Evolutionary conservation across 2,797 vertebrate genomes (phyloP).

Genomic region (Novumbra hubbsi): DNA sequence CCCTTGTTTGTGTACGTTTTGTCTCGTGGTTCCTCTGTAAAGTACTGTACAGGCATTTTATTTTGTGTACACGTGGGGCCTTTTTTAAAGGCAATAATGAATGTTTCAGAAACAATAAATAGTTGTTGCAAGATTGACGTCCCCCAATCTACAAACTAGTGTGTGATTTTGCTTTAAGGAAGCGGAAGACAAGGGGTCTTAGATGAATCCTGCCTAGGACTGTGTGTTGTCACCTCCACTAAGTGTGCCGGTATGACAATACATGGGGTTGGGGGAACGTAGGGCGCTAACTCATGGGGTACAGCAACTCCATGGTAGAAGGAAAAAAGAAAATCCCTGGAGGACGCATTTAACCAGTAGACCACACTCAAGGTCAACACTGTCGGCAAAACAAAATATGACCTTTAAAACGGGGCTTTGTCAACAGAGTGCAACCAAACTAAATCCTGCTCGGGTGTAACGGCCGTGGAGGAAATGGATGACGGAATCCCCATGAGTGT

Average conservation of each 20-base stretch:
- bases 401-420: neutral
- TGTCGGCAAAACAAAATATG: neutral
- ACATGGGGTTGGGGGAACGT: too few relatives aligned
- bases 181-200: neutral
- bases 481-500: neutral
- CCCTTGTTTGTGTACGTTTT: slow-evolving; percentile 18
- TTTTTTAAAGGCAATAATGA: slow-evolving; percentile 38
- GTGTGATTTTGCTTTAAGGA: slow-evolving; percentile 1
- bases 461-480: neutral
- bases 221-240: neutral
- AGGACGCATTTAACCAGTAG: neutral
- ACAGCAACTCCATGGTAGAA: too few relatives aligned
- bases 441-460: neutral
- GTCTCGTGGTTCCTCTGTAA: slow-evolving; percentile 25
- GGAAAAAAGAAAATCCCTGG: too few relatives aligned
- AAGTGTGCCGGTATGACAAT: too few relatives aligned
- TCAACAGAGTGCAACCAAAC: neutral
- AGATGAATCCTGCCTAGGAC: neutral
- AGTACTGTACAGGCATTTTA: slow-evolving; percentile 27
- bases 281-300: too few relatives aligned
- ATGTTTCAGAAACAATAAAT: slow-evolving; percentile 27
- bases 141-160: neutral
- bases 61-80: slow-evolving; percentile 30
- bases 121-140: slow-evolving; percentile 3
- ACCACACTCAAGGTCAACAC: neutral